Evolutionary conservation across 2,888 invertebrate genomes (phyloP).

Genomic region (Microctonus hyperodae): DNA sequence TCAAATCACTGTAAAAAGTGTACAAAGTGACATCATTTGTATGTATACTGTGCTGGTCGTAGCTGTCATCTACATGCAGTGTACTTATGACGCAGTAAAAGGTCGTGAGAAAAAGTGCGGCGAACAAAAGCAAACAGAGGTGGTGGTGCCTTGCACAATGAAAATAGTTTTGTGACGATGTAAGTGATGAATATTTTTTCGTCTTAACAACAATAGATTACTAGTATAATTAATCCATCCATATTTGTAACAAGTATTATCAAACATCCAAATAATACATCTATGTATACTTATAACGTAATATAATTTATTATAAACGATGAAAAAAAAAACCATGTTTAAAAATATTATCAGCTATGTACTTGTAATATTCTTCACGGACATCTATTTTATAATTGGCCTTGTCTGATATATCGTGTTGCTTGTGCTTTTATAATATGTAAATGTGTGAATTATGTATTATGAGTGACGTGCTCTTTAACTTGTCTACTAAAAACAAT

Average conservation of each 20-base stretch:
- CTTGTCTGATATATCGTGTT: background rate
- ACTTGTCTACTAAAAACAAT: background rate
- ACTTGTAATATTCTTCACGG: background rate
- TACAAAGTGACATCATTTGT: background rate
- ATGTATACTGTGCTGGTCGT: background rate
- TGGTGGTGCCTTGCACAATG: background rate
- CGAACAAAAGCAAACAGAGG: background rate
- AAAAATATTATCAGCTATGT: background rate
- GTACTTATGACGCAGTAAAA: constrained; percentile 58
- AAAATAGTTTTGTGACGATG: background rate
- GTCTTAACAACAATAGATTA: background rate
- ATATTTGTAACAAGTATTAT: too few relatives aligned
- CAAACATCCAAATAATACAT: too few relatives aligned
- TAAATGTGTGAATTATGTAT: background rate
- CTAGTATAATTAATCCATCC: too few relatives aligned
- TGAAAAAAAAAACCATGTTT: too few relatives aligned
- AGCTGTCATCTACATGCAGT: background rate
- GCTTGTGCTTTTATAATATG: background rate
- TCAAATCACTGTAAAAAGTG: background rate
- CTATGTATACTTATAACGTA: too few relatives aligned
- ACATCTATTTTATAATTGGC: background rate
- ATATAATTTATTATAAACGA: too few relatives aligned
- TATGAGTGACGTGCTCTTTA: background rate
- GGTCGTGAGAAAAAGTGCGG: constrained; percentile 31
- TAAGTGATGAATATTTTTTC: background rate